Evolutionary conservation across 2,888 invertebrate genomes (phyloP), one percentile per base, ranked within the genome.

Genomic region (Mythimna vitellina): DNA sequence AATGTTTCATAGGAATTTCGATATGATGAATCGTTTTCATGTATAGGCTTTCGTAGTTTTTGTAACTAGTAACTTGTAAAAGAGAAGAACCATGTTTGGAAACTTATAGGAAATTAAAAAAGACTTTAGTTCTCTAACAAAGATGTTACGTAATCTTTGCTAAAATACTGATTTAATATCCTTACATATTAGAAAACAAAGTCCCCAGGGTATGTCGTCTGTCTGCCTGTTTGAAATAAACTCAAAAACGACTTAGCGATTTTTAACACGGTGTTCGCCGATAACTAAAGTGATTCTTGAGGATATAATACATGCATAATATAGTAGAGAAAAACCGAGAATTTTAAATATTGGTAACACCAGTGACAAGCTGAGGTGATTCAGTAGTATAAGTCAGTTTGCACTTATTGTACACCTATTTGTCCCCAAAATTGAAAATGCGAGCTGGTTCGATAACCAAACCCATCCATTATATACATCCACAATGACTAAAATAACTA

Each of bases 401-500:
- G 22, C 14, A 17, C 42, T 61, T 63, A 74, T 25, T 72, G 80
- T 76, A 72, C 62, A 14, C 22, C 20, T 32, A 56, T 67, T 70
- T 69, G 49, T 80, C 71, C 60, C 60, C 60, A 69, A 80, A 74
- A 78, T 78, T 71, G 70, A 60, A 64, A 65, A 71, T 65, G 53
- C 65, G 60, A 53, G 5, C 57, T 58, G 58, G 71, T 54, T 70
- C 62, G 32, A 65, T 78, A 58, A 17, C 49, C 61, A 72, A 71
- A 72, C 60, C 75, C 60, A 84, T n/a, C n/a, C n/a, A n/a, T n/a
- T n/a, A n/a, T n/a, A 68, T 57, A 60, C 58, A 69, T 65, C 61
- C 65, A 81, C 61, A 73, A 80, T 73, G 53, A 83, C 84, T 54
- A 51, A 65, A 56, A 51, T 32, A 54, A 61, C 49, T 74, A 74